phyloP scores from a whole-genome alignment of 2,888 invertebrate genomes.

The Nephrotoma guestfalica region DNA sequence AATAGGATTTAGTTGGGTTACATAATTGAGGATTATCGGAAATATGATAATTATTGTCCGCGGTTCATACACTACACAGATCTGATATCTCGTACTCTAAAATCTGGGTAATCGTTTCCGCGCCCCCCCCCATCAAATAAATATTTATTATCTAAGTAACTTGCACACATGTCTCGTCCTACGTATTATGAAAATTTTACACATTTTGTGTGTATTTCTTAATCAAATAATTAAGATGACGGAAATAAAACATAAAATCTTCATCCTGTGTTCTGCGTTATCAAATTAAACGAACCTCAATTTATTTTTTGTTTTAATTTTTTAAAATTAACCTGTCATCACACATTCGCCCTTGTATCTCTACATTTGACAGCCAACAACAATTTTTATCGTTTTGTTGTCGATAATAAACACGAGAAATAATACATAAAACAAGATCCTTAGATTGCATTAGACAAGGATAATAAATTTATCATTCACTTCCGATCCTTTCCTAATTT shows the following conservation, averaged over 20 bases:
- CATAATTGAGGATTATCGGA: neutral
- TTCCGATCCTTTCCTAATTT: neutral
- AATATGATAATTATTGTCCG: too few relatives aligned
- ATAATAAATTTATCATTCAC: neutral
- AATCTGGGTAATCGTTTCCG: too few relatives aligned
- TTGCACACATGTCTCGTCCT: neutral
- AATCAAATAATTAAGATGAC: neutral
- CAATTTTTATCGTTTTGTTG: neutral
- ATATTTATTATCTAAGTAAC: neutral
- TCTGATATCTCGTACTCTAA: too few relatives aligned
- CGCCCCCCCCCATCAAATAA: neutral
- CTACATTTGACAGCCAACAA: neutral
- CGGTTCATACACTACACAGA: neutral
- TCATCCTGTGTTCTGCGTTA: neutral
- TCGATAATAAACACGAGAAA: neutral
- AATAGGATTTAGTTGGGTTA: neutral
- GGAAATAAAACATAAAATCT: neutral
- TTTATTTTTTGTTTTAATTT: neutral
- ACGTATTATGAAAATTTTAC: neutral
- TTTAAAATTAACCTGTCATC: neutral
- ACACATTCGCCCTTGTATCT: neutral
- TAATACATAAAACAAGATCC: neutral
- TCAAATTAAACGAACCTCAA: neutral
- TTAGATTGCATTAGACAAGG: neutral
- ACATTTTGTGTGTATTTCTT: neutral